phyloP scores from a whole-genome alignment of 2,888 invertebrate species.

The Apantesis nais region DNA sequence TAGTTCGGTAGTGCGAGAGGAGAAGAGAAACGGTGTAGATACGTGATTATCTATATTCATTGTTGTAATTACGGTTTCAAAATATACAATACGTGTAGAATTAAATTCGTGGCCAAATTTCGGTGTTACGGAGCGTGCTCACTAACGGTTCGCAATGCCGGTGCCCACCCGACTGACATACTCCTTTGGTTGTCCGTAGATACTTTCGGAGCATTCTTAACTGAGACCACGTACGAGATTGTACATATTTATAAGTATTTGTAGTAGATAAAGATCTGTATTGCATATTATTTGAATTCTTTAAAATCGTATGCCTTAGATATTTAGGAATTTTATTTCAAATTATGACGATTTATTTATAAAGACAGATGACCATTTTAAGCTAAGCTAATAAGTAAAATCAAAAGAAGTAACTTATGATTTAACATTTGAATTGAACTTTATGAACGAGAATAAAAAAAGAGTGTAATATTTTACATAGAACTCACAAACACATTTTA shows the following conservation, averaged over 20 bases:
- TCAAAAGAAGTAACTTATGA: not conserved
- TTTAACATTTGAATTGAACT: not conserved
- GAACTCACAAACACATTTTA: not conserved
- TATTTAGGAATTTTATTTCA: too few relatives aligned
- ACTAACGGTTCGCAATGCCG: not conserved
- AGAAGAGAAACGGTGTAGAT: not conserved
- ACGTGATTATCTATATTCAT: not conserved
- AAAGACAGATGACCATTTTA: too few relatives aligned
- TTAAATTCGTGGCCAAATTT: constrained; percentile 2
- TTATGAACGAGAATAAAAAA: too few relatives aligned
- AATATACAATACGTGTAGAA: constrained; percentile 2
- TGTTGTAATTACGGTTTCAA: constrained; percentile 2
- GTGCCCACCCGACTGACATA: constrained; percentile 19
- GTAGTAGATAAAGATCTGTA: not conserved
- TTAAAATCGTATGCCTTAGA: too few relatives aligned
- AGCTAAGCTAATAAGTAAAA: not conserved
- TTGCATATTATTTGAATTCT: not conserved
- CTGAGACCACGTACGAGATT: constrained; percentile 10
- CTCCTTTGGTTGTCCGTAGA: constrained; percentile 17
- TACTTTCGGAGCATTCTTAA: constrained; percentile 14
- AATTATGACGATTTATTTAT: too few relatives aligned
- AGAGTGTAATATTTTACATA: too few relatives aligned
- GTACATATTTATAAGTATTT: constrained; percentile 9
- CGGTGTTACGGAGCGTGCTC: not conserved
- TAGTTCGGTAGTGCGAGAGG: not conserved